phyloP scores from a whole-genome alignment of 2,797 vertebrate species.

The Fringilla coelebs region DNA sequence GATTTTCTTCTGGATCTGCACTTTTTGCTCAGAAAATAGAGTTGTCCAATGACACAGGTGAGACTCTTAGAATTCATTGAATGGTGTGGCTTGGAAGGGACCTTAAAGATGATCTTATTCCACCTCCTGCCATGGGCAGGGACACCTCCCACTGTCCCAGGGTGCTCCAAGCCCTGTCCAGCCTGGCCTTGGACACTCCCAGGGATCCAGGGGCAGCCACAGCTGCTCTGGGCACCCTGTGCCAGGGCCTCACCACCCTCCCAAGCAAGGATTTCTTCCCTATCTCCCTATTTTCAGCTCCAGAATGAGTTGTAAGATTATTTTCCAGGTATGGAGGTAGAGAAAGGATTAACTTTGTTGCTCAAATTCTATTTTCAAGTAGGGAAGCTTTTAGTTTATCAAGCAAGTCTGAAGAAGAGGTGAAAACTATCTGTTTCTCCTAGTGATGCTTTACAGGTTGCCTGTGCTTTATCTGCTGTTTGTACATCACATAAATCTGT shows the following conservation, averaged over 20 bases:
- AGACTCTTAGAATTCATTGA: neutral
- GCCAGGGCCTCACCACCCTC: rapidly evolving
- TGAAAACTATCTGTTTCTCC: neutral
- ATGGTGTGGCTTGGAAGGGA: neutral
- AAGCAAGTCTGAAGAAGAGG: neutral
- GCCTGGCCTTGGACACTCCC: rapidly evolving
- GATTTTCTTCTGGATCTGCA: neutral
- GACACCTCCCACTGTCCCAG: neutral
- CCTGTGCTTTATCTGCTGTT: neutral
- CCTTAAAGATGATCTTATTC: neutral
- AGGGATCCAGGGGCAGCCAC: neutral
- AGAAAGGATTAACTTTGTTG: neutral
- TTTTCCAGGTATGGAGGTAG: neutral
- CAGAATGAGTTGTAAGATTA: neutral
- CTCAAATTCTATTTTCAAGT: neutral
- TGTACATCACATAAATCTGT: neutral
- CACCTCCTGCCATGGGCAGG: neutral
- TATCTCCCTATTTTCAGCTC: neutral
- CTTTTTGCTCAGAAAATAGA: neutral
- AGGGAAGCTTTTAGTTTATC: neutral
- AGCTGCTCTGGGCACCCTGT: no score
- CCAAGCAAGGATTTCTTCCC: neutral
- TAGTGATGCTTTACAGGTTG: neutral
- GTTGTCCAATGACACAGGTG: neutral
- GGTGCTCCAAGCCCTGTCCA: neutral